A percentile compares a stretch with the other conserved stretches of the same genome.
These are phyloP conservation scores for Lucinisca nassula DNA, from an alignment of 2,888 invertebrate species.

Conservation along the genomic window DNA sequence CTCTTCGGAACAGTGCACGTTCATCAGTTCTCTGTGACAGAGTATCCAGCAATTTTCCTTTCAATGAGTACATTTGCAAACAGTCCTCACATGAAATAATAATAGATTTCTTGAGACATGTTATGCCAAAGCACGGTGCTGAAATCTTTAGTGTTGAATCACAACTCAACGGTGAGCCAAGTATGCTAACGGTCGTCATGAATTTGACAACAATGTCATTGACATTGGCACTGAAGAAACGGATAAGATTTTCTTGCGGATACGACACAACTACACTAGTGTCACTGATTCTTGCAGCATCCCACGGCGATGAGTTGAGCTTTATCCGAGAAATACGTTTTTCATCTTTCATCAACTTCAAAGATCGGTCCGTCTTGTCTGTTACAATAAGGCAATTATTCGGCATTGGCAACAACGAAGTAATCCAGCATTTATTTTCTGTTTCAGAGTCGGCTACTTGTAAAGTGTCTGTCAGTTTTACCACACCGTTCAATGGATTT, in stretches of 20 bases:
- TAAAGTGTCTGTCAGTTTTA: neutral
- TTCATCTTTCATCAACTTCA: conserved; percentile 40
- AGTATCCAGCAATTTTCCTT: conserved; percentile 18
- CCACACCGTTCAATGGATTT: neutral
- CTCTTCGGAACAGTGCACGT: conserved; percentile 28
- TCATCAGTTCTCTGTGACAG: neutral
- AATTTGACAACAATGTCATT: conserved; percentile 44
- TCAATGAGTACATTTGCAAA: conserved; percentile 42
- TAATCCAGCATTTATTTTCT: conserved; percentile 31
- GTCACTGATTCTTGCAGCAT: conserved; percentile 29
- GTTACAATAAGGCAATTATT: conserved; percentile 24
- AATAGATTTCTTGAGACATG: conserved; percentile 8
- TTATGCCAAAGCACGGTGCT: conserved; percentile 53
- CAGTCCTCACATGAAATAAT: conserved; percentile 58
- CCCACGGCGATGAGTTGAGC: conserved; percentile 46
- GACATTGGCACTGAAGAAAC: conserved; percentile 41
- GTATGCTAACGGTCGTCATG: conserved; percentile 44
- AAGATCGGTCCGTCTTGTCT: conserved; percentile 31
- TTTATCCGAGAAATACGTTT: conserved; percentile 24
- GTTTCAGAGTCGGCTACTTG: neutral
- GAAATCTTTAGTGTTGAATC: conserved; percentile 7
- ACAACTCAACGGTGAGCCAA: conserved; percentile 34
- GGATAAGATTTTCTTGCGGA: conserved; percentile 51
- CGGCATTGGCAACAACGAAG: conserved; percentile 1
- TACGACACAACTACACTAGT: conserved; percentile 49